phyloP scores from a whole-genome alignment of 1,140 invertebrate species.

The Gyrodactylus bullatarudis region DNA sequence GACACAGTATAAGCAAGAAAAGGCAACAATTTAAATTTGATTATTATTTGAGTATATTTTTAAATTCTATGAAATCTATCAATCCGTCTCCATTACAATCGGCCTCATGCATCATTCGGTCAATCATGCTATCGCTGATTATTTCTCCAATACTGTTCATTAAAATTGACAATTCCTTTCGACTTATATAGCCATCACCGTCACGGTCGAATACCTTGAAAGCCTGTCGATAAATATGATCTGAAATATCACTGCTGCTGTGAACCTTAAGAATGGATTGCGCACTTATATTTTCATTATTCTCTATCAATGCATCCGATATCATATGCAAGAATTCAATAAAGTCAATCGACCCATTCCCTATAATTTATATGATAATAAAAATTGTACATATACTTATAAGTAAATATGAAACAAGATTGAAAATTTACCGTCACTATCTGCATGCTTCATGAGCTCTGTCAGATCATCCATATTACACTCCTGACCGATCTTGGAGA shows the following conservation, averaged over 20 bases:
- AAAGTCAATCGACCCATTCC: background rate
- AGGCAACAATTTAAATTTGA: too few species aligned
- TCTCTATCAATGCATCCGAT: background rate
- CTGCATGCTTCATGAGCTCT: background rate
- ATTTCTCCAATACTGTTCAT: conserved; percentile 2
- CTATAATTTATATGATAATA: too few species aligned
- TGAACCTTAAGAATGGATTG: background rate
- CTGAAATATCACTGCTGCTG: background rate
- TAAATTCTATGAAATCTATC: background rate
- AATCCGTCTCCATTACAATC: conserved; percentile 5
- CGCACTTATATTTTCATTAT: background rate
- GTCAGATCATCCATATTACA: background rate
- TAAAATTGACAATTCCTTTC: background rate
- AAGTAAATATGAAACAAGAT: background rate
- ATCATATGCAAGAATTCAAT: background rate
- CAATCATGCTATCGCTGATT: background rate
- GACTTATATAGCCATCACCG: background rate
- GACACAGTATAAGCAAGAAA: too few species aligned
- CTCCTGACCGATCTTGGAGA: background rate
- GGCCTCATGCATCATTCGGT: conserved; percentile 1
- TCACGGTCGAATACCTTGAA: conserved; percentile 2
- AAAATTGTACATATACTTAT: too few species aligned
- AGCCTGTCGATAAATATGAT: background rate
- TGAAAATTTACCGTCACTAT: background rate
- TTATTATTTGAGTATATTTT: background rate